Evolutionary conservation across 2,113 vertebrate genomes (phyloP).

Genomic region (Orthonyx spaldingii): DNA sequence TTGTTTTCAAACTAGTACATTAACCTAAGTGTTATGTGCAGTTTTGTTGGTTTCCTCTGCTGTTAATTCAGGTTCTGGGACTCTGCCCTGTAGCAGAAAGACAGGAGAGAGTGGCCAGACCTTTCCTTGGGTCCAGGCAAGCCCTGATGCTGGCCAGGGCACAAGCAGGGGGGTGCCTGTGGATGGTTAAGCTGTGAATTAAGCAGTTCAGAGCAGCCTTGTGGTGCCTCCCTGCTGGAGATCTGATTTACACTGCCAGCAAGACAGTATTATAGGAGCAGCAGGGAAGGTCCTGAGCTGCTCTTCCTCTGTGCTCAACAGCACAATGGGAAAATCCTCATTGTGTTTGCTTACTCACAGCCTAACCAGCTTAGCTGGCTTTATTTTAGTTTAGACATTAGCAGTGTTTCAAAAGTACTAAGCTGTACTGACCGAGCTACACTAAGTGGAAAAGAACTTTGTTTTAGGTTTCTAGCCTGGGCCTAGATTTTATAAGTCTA

Average conservation of each 20-base stretch:
- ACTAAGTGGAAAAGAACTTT: background rate
- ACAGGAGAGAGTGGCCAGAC: background rate
- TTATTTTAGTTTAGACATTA: background rate
- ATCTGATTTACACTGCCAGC: background rate
- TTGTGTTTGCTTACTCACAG: background rate
- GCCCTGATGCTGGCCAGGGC: background rate
- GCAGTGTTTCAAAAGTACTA: background rate
- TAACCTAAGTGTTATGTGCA: background rate
- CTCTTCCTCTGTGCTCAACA: background rate
- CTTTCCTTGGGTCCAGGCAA: background rate
- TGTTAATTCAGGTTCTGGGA: background rate
- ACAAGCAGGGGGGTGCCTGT: fast-evolving
- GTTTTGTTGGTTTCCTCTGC: background rate
- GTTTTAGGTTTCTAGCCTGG: background rate
- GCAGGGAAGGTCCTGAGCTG: background rate
- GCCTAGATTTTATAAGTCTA: background rate
- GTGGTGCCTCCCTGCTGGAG: background rate
- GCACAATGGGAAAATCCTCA: background rate
- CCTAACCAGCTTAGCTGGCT: background rate
- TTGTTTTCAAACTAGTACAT: no score
- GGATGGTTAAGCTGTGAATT: background rate
- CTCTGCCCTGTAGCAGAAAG: background rate
- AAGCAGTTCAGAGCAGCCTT: background rate
- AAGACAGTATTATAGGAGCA: background rate
- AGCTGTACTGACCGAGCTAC: background rate